A percentile compares a stretch with the other conserved stretches of the same genome.
These are phyloP conservation scores for Nibea albiflora DNA, from an alignment of 2,113 vertebrate species.

Conservation along the genomic window DNA sequence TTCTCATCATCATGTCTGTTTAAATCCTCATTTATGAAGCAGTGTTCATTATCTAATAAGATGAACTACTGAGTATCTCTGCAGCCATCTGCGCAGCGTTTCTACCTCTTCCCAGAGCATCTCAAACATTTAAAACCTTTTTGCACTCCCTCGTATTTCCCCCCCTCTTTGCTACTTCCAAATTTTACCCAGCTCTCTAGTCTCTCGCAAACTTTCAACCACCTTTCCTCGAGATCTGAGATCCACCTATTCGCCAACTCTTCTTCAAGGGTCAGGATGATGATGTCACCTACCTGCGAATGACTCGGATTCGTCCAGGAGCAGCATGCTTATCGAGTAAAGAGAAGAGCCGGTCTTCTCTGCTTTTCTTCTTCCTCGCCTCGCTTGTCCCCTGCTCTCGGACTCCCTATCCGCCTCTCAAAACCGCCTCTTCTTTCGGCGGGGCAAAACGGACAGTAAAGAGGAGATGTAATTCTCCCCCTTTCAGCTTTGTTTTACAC, in stretches of 20 bases:
- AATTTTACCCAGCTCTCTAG: neutral
- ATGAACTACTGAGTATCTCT: neutral
- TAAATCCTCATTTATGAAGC: neutral
- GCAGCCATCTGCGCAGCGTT: neutral
- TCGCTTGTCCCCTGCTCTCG: neutral
- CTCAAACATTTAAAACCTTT: neutral
- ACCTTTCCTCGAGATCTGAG: neutral
- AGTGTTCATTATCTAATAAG: neutral
- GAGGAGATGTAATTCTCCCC: neutral
- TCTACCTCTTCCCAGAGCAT: neutral
- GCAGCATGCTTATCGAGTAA: conserved; percentile 70
- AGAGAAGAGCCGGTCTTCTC: conserved; percentile 41
- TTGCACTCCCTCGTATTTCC: neutral
- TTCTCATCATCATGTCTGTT: neutral
- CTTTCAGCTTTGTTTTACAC: conserved; percentile 18
- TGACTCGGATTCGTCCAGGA: conserved; percentile 77
- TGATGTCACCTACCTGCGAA: conserved; percentile 73
- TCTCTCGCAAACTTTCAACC: neutral
- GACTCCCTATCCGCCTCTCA: conserved; percentile 31
- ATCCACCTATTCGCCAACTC: neutral
- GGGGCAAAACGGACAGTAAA: neutral
- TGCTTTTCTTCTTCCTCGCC: conserved; percentile 2
- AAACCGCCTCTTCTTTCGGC: neutral
- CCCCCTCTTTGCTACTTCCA: neutral
- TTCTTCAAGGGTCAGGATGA: neutral